A percentile compares a stretch with the other conserved stretches of the same genome.
Conservation (phyloP, 30 jellyfish, hydroid and myxozoan genomes). For the Hydra vulgaris region DNA sequence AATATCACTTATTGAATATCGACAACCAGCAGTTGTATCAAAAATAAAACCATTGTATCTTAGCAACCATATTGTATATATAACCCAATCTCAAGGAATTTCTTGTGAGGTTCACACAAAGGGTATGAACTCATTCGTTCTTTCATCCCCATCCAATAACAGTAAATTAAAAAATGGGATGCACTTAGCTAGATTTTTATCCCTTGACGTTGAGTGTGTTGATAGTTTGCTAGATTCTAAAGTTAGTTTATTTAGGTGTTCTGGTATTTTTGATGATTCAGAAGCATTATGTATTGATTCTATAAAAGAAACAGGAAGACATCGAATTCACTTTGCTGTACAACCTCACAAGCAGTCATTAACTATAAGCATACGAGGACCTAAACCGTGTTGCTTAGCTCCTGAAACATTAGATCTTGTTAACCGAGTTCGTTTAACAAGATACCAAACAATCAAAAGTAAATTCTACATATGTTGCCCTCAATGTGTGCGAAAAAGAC, state of each 20-base stretch:
- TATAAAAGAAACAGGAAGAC: constrained; percentile 4
- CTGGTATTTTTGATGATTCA: constrained; percentile 5
- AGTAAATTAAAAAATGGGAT: constrained; percentile 14
- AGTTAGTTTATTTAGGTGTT: neutral
- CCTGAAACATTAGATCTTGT: constrained; percentile 30
- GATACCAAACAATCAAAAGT: constrained; percentile 2
- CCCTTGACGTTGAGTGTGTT: constrained; percentile 24
- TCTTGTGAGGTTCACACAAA: constrained; percentile 38
- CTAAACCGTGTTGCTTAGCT: constrained; percentile 37
- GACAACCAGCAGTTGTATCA: constrained; percentile 6
- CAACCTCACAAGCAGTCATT: constrained; percentile 20
- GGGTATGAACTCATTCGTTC: neutral
- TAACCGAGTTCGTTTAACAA: constrained; percentile 27
- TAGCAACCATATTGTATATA: constrained; percentile 35
- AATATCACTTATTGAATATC: constrained; percentile 17
- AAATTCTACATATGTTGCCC: constrained; percentile 18
- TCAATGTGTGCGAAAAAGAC: constrained; percentile 11
- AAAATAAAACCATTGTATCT: constrained; percentile 18
- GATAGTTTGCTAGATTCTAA: constrained; percentile 22
- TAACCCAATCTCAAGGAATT: constrained; percentile 22
- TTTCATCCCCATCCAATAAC: neutral
- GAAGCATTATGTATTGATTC: constrained; percentile 5
- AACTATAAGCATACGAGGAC: constrained; percentile 30
- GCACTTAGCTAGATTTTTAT: constrained; percentile 11
- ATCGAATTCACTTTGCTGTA: constrained; percentile 29